Evolutionary conservation across 1,140 invertebrate species (phyloP), one percentile per base, ranked within the genome.

Genomic region (Pissodes strobi): DNA sequence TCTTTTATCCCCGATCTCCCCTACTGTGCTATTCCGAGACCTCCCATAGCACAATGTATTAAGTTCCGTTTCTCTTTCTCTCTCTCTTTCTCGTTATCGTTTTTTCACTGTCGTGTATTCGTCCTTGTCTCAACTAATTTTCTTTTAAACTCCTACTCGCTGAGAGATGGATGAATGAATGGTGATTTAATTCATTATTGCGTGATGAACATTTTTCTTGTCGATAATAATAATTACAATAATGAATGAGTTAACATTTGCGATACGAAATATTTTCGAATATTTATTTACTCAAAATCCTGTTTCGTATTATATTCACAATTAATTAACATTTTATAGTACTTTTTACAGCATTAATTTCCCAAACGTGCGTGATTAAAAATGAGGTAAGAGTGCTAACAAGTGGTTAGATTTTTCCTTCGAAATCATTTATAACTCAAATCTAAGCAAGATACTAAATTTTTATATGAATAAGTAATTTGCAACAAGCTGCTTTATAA

Each of bases 101-200:
- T 59, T 61, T 51, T 39, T 51, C 27, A 39, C 58, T 61, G 27
- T 51, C 21, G 19, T 61, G 45, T 51, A 51, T 61, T 51, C 58
- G 58, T 61, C 58, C 58, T 61, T 61, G 58, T 61, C 45, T 39
- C 45, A 25, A 51, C 58, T 51, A 51, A 61, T 61, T 61, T 51
- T 51, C 58, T 51, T 61, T 61, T 61, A 25, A 49, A 34, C 48
- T 61, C 45, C 18, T 39, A 51, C 25, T 61, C 46, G 58, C 48
- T 23, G 46, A 48, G 43, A 27, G 41, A 49, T 27, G n/a, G 52
- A 39, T 48, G 58, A 61, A 61, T 61, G 58, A 51, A 61, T 38
- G 58, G 34, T 61, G 58, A 51, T 61, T 61, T 61, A 52, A 61
- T 61, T 61, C 58, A 61, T 51, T 61, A 61, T 61, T 51, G 23